Evolutionary conservation across 2,888 invertebrate species (phyloP), one percentile per base, ranked within the genome.

Genomic region (Sarcophaga rosellei): DNA sequence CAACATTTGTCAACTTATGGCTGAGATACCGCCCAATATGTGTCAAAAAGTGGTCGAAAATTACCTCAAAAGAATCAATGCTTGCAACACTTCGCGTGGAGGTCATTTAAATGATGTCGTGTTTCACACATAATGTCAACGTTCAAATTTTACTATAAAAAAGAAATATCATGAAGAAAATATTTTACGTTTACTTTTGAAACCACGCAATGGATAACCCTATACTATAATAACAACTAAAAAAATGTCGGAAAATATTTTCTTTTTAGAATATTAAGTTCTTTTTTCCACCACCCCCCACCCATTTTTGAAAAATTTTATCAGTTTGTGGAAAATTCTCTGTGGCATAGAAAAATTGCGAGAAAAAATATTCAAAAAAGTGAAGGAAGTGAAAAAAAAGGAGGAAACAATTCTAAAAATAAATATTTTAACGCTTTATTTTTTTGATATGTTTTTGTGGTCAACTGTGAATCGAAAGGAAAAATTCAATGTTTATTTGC

Each of bases 381-480:
- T 1, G 2, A 63, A 57, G n/a, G 21, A 53, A 53, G 2, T 17
- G 12, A 63, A n/a, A 35, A 35, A 35, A 8, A 2, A 2, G 35
- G 10, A 63, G 53, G 45, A 47, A 35, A 12, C 6, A 35, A 70
- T 69, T 70, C 23, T 20, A 12, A 35, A 35, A 35, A 81, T n/a
- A 74, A 81, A 81, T 20, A 74, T 68, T 81, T 73, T 61, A 61
- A 74, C 66, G 45, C 61, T 68, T 45, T 57, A 61, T 76, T 35
- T 70, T 70, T 23, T n/a, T n/a, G n/a, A 44, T 61, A 73, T 70
- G 45, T 81, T 74, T 81, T 74, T 81, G 81, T 65, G 81, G 69
- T 76, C 65, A 65, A 25, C 20, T 65, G 21, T 44, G 10, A 35
- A 53, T 35, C 25, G 57, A 63, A 76, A 66, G 35, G 35, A 35